Base-by-base conservation (phyloP, 2,888 invertebrate genomes). In the Palloptera scutellata region DNA sequence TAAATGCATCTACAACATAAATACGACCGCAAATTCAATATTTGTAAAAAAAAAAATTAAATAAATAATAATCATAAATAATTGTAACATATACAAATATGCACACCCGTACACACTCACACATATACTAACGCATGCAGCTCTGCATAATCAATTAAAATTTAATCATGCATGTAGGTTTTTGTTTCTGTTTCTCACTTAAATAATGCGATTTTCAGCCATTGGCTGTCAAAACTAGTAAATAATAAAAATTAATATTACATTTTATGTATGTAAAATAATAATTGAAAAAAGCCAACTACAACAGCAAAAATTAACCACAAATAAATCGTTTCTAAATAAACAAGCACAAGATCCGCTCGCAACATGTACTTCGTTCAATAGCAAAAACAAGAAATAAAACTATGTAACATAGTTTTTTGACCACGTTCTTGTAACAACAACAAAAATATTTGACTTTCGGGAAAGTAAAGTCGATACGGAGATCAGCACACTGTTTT, bases 271-370 rank as follows among this genome's bases (percentile, higher is more conserved):
- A 43, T 61, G 2, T 30, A 2, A 30, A 30, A 30, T 30, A 30
- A 30, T 30, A 4, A 30, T 30, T n/a, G n/a, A n/a, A n/a, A n/a
- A 17, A 13, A 59, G 63, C 52, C 53, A 40, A 58, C 59, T 45
- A 53, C 63, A 41, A 60, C 17, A 63, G 9, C 60, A 42, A 59
- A 67, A 60, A 55, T 58, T 41, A 58, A 58, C 62, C 67, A 19
- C 62, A 58, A 62, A 67, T 67, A 63, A 63, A 59, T 63, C 63
- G 53, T 48, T n/a, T 42, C 62, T 67, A 67, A 67, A 41, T 64
- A 52, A 64, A 62, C 17, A 41, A 42, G 30, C 30, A 30, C 30
- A 2, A 30, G 6, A 30, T 30, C 6, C 30, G 6, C 30, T 30
- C 30, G 30, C 6, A 30, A 30, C 30, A 30, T 30, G 30, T 30